Base-by-base conservation (phyloP, 2,113 vertebrate genomes). In the Pomatostomus ruficeps region DNA sequence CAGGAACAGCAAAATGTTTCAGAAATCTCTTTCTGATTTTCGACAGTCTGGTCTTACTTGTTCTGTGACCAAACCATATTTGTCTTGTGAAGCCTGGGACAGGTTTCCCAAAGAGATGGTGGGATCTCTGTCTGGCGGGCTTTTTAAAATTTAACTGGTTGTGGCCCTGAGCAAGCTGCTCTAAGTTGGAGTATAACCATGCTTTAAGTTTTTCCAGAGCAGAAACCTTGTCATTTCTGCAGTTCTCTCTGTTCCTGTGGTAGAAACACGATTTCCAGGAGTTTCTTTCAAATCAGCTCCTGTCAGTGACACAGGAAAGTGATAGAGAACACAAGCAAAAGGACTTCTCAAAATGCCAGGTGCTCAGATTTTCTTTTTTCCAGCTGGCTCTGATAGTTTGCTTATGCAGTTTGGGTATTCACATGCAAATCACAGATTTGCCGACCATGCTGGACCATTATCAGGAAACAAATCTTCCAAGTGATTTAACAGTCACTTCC, bases 361-460 rank as follows among this genome's bases (percentile, higher is more conserved):
- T 82, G 92, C 52, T 94, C 57, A 57, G 84, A 78, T 93, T 91
- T 96, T 80, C 43, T 62, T 97, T 95, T 84, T 97, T 68, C 84
- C 91, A 95, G 92, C 93, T 92, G 89, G 45, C 28, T 51, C 42
- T 54, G n/a, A 29, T 43, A 65, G 75, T 91, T 97, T 98, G 94
- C 89, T 95, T 97, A 96, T 95, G 93, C 87, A 75, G 58, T 90
- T 93, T 88, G 49, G 52, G 57, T 82, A 72, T 97, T 97, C 91
- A 55, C 71, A 97, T 96, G 91, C 95, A 98, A 97, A 97, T 95
- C 65, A 78, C 28, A 43, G 7, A 63, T 95, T 84, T 83, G 66
- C 36, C 15, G 18, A 77, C 35, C 29, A 4, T 29, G 17, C 48
- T 14, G 51, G 38, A 42, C 43, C 45, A 75, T 75, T 83, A 54